Evolutionary conservation across 2,888 invertebrate species (phyloP).

Genomic region (Morpho helenor): DNA sequence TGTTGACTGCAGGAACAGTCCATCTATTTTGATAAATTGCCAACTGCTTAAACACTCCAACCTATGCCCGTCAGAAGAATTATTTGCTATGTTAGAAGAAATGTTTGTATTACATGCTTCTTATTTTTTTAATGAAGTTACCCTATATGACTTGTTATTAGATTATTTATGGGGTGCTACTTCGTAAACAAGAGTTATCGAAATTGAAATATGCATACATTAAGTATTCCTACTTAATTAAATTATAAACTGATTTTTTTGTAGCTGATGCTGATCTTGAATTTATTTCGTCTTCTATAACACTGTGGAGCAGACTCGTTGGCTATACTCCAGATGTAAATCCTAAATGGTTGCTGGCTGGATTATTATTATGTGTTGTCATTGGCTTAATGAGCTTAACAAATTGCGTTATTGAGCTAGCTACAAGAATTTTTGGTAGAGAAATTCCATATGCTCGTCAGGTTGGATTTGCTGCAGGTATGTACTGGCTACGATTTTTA

Average conservation of each 20-base stretch:
- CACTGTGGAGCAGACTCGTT: conserved; percentile 91
- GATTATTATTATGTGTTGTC: conserved; percentile 75
- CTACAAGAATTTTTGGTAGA: conserved; percentile 93
- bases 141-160: too few species aligned
- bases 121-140: too few species aligned
- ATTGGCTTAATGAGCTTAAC: conserved; percentile 95
- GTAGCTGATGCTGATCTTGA: conserved; percentile 93
- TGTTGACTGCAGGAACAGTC: too few species aligned
- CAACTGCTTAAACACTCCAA: too few species aligned
- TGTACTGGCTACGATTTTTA: conserved; percentile 38
- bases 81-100: too few species aligned
- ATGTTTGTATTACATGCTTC: too few species aligned
- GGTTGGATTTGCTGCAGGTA: conserved; percentile 96
- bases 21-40: too few species aligned
- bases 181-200: too few species aligned
- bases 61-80: too few species aligned
- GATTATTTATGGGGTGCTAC: too few species aligned
- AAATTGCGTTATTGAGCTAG: conserved; percentile 91
- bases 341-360: conserved; percentile 95
- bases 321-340: conserved; percentile 94
- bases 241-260: not conserved
- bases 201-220: too few species aligned
- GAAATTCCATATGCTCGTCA: conserved; percentile 95
- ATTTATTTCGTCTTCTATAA: conserved; percentile 96
- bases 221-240: too few species aligned